These are phyloP conservation scores for Acipenser ruthenus DNA, from an alignment of 2,797 vertebrate genomes.

Conservation along the genomic window DNA sequence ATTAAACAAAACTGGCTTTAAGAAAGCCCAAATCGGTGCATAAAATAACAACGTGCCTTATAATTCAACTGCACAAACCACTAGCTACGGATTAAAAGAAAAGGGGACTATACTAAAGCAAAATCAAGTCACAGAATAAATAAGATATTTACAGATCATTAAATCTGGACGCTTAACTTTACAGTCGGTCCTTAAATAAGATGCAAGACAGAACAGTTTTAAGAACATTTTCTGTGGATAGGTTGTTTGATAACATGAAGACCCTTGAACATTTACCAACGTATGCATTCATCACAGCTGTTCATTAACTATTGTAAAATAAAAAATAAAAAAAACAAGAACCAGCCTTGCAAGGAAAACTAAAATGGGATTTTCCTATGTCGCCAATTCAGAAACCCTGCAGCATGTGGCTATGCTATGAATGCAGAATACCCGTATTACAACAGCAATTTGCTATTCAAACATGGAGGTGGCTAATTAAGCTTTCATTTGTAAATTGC, in stretches of 20 bases:
- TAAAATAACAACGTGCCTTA: background rate
- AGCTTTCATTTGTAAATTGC: too few species aligned
- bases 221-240: background rate
- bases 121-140: background rate
- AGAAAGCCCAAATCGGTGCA: too few species aligned
- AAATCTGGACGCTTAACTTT: too few species aligned
- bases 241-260: background rate
- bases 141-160: background rate
- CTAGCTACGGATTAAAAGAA: too few species aligned
- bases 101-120: background rate
- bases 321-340: background rate
- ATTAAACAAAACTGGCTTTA: too few species aligned
- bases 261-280: too few species aligned
- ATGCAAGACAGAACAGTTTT: background rate
- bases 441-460: background rate
- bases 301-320: background rate
- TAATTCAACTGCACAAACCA: background rate
- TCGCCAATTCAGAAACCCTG: background rate
- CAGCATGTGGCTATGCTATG: constrained; percentile 2
- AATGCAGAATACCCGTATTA: constrained; percentile 17
- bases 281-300: background rate
- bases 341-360: background rate
- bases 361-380: constrained; percentile 2
- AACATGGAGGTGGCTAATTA: too few species aligned
- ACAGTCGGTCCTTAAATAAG: background rate